Conservation (phyloP, 2,888 invertebrate genomes). For the Lepidocyrtoides sp. region DNA sequence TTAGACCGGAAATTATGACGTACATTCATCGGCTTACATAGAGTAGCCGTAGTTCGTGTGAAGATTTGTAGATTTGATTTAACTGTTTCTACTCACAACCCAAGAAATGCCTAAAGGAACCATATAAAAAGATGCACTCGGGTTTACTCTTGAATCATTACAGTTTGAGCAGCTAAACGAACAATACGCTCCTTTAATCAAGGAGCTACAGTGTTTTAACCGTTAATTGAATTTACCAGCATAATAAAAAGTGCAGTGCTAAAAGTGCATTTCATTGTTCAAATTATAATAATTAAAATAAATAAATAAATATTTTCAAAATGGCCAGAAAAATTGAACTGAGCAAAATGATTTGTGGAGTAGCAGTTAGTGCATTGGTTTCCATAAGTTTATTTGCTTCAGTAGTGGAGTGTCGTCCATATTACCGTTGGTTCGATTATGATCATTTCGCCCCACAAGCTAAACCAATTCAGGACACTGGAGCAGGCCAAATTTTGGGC, state of each 20-base stretch:
- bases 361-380: neutral
- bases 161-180: neutral
- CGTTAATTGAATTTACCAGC: too few relatives aligned
- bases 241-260: neutral
- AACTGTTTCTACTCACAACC: conserved; percentile 44
- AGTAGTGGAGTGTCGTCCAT: neutral
- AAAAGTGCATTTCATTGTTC: neutral
- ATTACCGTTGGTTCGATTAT: conserved; percentile 57
- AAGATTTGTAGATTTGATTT: conserved; percentile 2
- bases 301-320: neutral
- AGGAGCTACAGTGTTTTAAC: too few relatives aligned
- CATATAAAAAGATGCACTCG: neutral
- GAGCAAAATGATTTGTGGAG: neutral
- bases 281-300: too few relatives aligned
- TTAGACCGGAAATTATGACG: conserved; percentile 69
- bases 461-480: conserved; percentile 45
- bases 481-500: neutral
- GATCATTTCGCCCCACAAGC: conserved; percentile 38
- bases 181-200: too few relatives aligned
- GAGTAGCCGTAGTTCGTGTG: neutral
- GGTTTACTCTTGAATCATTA: neutral
- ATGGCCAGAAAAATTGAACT: neutral
- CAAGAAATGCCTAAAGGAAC: too few relatives aligned
- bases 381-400: neutral
- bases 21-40: neutral